Percentiles rank a stretch among this genome's conserved stretches.
Conservation (phyloP, 2,888 invertebrate genomes). For the Agonopterix alstromeriana region DNA sequence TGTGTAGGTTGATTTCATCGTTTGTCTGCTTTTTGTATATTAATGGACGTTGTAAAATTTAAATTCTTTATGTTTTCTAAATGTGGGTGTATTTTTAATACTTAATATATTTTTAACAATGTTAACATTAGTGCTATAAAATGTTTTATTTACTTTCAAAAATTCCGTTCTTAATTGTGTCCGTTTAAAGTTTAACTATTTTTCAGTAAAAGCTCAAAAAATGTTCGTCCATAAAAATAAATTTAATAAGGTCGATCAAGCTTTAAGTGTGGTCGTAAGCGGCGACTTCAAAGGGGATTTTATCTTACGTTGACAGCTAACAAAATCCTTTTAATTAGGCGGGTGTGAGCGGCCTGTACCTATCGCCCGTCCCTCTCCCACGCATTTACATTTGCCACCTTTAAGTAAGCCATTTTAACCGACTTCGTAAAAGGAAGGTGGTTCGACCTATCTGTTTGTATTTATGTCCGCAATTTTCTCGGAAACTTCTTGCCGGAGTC, state of each 20-base stretch:
- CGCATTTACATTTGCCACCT: conserved; percentile 13
- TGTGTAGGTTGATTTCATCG: too few relatives aligned
- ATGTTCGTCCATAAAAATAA: conserved; percentile 5
- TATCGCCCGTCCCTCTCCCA: conserved; percentile 35
- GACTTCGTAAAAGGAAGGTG: too few relatives aligned
- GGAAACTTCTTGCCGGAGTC: too few relatives aligned
- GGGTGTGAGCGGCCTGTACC: conserved; percentile 27
- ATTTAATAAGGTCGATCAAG: conserved; percentile 16
- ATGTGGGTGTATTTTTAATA: too few relatives aligned
- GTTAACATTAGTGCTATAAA: too few relatives aligned
- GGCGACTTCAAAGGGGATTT: conserved; percentile 54
- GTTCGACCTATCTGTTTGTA: too few relatives aligned
- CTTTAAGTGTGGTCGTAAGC: conserved; percentile 26
- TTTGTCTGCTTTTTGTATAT: too few relatives aligned
- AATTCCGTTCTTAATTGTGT: conserved; percentile 6
- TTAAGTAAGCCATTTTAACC: too few relatives aligned
- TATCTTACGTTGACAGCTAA: conserved; percentile 71
- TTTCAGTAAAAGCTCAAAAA: conserved; percentile 8
- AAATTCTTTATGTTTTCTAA: too few relatives aligned
- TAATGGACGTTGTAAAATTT: too few relatives aligned
- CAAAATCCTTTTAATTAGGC: conserved; percentile 75
- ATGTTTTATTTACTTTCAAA: background rate
- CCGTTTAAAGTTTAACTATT: conserved; percentile 1
- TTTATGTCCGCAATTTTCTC: too few relatives aligned
- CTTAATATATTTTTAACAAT: too few relatives aligned